phyloP scores from a whole-genome alignment of 1,140 invertebrate genomes.

The Brachionus plicatilis region DNA sequence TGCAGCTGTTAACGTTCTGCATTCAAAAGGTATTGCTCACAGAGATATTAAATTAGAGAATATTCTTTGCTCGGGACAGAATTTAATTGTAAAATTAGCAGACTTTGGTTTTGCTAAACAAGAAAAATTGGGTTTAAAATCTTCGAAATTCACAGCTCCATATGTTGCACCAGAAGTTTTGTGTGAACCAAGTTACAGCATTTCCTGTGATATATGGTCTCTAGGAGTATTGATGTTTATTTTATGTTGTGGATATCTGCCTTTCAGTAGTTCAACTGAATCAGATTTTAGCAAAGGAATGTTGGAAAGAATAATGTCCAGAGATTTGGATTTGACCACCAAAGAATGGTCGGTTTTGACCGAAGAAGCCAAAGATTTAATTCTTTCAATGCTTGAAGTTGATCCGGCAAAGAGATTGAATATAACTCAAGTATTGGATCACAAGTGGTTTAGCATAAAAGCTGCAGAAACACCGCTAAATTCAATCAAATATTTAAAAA shows the following conservation, averaged over 20 bases:
- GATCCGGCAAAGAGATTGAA: neutral
- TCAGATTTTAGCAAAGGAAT: slow-evolving; percentile 44
- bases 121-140: slow-evolving; percentile 50
- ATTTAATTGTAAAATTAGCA: slow-evolving; percentile 78
- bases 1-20: slow-evolving; percentile 83
- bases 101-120: slow-evolving; percentile 99
- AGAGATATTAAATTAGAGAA: slow-evolving; percentile 59
- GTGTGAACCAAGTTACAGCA: slow-evolving; percentile 94
- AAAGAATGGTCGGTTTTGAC: slow-evolving; percentile 48
- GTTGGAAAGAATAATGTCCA: slow-evolving; percentile 48
- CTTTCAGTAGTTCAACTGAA: slow-evolving; percentile 63
- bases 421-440: neutral
- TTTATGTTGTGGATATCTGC: slow-evolving; percentile 93
- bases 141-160: slow-evolving; percentile 78
- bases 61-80: slow-evolving; percentile 58
- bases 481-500: neutral
- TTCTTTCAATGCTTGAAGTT: slow-evolving; percentile 42
- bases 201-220: slow-evolving; percentile 97
- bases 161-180: slow-evolving; percentile 93
- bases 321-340: slow-evolving; percentile 49
- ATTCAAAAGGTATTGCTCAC: slow-evolving; percentile 82
- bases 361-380: slow-evolving; percentile 47
- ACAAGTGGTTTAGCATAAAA: neutral
- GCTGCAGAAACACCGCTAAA: neutral
- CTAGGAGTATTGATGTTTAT: slow-evolving; percentile 97